Conservation (phyloP, 1,140 invertebrate species). For the Eumaeus atala region DNA sequence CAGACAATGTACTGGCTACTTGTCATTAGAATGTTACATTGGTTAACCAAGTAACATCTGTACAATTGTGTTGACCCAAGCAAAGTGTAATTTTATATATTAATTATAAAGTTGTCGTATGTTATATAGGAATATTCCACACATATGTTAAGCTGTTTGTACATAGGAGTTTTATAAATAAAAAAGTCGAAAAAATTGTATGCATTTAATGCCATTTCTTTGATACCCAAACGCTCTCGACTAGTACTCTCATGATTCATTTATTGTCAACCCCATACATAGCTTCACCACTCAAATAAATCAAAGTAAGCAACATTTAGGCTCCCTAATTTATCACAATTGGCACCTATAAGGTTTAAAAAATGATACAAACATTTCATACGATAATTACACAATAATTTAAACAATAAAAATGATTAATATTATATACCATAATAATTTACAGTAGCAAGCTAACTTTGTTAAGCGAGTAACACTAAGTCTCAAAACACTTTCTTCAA, state of each 20-base stretch:
- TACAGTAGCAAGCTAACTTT: constrained; percentile 30
- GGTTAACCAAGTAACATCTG: too few species aligned
- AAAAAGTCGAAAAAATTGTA: constrained; percentile 42
- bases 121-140: neutral
- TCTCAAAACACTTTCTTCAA: constrained; percentile 79
- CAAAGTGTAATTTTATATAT: too few species aligned
- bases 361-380: constrained; percentile 43
- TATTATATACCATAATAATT: constrained; percentile 33
- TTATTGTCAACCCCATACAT: constrained; percentile 32
- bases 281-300: constrained; percentile 21
- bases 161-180: constrained; percentile 23
- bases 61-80: too few species aligned
- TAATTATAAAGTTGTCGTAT: too few species aligned
- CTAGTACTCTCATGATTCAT: constrained; percentile 42
- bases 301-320: constrained; percentile 43
- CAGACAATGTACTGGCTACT: too few species aligned
- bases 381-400: constrained; percentile 55
- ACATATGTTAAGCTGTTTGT: neutral
- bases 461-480: constrained; percentile 31
- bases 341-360: constrained; percentile 60
- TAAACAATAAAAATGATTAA: constrained; percentile 35
- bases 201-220: constrained; percentile 69
- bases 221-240: constrained; percentile 47
- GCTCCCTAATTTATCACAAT: constrained; percentile 71
- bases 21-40: too few species aligned